phyloP scores from a whole-genome alignment of 2,113 vertebrate genomes.

The Arvicanthis niloticus region DNA sequence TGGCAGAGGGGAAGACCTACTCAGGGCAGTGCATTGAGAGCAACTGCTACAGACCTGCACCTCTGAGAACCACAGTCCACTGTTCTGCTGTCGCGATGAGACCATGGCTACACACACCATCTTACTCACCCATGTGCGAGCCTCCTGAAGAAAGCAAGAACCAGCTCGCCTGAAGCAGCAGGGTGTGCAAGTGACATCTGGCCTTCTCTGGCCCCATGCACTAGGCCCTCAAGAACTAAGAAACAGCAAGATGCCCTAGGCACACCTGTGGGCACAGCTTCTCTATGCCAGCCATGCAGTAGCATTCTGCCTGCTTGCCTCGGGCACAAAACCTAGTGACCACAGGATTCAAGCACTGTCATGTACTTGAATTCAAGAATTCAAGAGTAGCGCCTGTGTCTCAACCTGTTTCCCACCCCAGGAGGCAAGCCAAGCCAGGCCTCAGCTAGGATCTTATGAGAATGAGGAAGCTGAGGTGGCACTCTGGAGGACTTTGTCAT shows the following conservation, averaged over 20 bases:
- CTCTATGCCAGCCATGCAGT: neutral
- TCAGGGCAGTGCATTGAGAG: neutral
- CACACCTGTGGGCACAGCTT: neutral
- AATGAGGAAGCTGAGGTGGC: neutral
- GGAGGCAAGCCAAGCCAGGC: neutral
- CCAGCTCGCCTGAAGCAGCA: constrained; percentile 57
- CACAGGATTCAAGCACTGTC: constrained; percentile 42
- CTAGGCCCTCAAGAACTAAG: constrained; percentile 60
- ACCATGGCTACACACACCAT: neutral
- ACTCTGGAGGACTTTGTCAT: neutral
- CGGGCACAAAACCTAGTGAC: constrained; percentile 42
- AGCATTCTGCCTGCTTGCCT: constrained; percentile 71
- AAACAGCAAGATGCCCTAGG: neutral
- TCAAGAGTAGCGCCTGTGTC: constrained; percentile 46
- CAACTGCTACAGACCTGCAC: neutral
- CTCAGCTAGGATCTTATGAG: neutral
- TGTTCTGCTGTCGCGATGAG: neutral
- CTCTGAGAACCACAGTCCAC: neutral
- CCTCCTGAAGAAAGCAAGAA: constrained; percentile 92
- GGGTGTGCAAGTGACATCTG: constrained; percentile 11
- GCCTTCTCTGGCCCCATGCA: neutral
- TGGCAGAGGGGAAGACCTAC: no score
- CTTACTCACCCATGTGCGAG: neutral
- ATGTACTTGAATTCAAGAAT: neutral
- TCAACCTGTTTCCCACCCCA: neutral